A percentile compares a stretch with the other conserved stretches of the same genome.
These are phyloP conservation scores for Prunella fulvescens DNA, from an alignment of 2,113 vertebrate species.

Conservation along the genomic window DNA sequence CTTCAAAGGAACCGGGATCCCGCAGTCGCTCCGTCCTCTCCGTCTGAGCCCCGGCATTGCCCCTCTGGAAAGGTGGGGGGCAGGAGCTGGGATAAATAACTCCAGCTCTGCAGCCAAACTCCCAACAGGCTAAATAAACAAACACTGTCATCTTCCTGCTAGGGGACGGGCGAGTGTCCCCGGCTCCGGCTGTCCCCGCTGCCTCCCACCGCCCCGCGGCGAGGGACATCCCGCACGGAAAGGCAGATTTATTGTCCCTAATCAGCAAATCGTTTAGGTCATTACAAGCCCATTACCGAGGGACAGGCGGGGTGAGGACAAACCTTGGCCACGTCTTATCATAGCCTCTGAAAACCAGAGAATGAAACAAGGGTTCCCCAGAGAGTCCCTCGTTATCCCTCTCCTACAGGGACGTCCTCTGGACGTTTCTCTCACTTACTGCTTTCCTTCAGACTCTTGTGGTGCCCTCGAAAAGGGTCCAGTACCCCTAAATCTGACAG, in stretches of 20 bases:
- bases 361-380: constrained; percentile 19
- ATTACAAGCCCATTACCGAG: constrained; percentile 86
- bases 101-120: not conserved
- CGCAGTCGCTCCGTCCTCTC: not conserved
- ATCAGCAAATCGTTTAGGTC: constrained; percentile 91
- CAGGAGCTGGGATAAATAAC: not conserved
- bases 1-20: not conserved
- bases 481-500: not conserved
- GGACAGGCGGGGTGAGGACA: constrained; percentile 71
- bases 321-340: constrained; percentile 54
- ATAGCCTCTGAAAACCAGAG: constrained; percentile 61
- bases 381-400: not conserved
- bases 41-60: not conserved
- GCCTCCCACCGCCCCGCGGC: not conserved
- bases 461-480: not conserved
- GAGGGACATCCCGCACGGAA: constrained; percentile 45
- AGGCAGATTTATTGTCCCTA: constrained; percentile 88
- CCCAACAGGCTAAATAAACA: not conserved
- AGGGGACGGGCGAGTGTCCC: not conserved
- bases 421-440: not conserved
- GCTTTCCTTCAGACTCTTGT: not conserved
- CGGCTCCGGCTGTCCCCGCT: not conserved
- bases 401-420: not conserved
- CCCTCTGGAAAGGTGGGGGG: not conserved
- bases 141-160: not conserved